Evolutionary conservation across 2,888 invertebrate genomes (phyloP), one percentile per base, ranked within the genome.

Genomic region (Eurois occulta): DNA sequence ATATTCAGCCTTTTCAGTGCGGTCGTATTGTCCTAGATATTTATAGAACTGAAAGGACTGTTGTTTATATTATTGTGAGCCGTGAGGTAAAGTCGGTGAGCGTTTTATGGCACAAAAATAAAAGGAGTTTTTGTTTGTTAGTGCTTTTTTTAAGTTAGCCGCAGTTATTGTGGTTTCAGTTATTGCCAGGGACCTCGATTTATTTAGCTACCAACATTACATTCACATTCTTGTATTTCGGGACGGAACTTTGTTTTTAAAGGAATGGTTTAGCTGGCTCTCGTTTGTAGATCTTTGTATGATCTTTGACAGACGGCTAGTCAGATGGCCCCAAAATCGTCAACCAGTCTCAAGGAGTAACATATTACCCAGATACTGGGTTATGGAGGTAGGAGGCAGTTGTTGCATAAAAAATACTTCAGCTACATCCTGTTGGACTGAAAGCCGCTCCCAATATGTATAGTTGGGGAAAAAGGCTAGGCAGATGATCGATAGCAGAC

Each of bases 11-110:
- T 77, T 80, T 78, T 83, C 83, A 86, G 38, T 58, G 55, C 11
- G 38, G 35, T 65, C 11, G 62, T 78, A 82, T 87, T 87, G 84
- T 83, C 71, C 82, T 69, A 70, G 75, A 77, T 78, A 78, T 86
- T 78, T 83, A 75, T 78, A 70, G 75, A 71, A 72, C 64, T 77
- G 65, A 75, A 79, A 73, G 72, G 67, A 62, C 73, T 58, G 46
- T 82, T 78, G 28, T 69, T 75, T 21, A 35, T 41, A 71, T 78
- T 74, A n/a, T n/a, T n/a, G n/a, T n/a, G n/a, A n/a, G n/a, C n/a
- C n/a, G 71, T 75, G 21, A 60, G 16, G 16, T 71, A n/a, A 74
- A 73, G 65, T 41, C 38, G 5, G 52, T 75, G 64, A 41, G 58
- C 28, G 48, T 70, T 58, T 72, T 79, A 21, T 32, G 32, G n/a